These are phyloP conservation scores for Acleris holmiana DNA, from an alignment of 2,888 invertebrate genomes.

Conservation along the genomic window DNA sequence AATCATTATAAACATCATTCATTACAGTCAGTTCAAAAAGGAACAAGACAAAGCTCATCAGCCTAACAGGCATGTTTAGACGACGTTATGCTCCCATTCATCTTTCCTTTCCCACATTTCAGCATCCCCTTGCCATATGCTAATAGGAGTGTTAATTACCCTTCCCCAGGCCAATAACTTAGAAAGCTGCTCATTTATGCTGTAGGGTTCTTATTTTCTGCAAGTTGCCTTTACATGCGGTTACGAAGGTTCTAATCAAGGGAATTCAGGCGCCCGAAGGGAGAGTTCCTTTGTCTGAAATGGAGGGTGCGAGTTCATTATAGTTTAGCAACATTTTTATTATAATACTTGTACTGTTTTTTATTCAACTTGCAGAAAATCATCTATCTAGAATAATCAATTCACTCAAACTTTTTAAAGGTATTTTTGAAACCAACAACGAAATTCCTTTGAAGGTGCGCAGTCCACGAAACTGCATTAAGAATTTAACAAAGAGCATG, in stretches of 20 bases:
- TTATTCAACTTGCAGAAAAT: too few species aligned
- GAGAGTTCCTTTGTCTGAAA: background rate
- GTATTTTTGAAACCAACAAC: too few species aligned
- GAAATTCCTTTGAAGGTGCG: background rate
- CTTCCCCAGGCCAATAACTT: slow-evolving; percentile 50
- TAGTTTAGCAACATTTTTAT: too few species aligned
- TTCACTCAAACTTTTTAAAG: too few species aligned
- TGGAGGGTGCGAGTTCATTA: background rate
- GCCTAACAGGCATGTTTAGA: slow-evolving; percentile 24
- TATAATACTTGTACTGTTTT: too few species aligned
- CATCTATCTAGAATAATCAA: too few species aligned
- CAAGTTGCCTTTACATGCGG: slow-evolving; percentile 7
- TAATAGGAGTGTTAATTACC: slow-evolving; percentile 38
- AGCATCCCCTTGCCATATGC: slow-evolving; percentile 35
- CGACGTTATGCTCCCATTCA: slow-evolving; percentile 12
- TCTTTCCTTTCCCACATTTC: slow-evolving; percentile 34
- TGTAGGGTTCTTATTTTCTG: slow-evolving; percentile 35
- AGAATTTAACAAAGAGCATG: slow-evolving; percentile 27
- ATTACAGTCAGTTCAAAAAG: slow-evolving; percentile 16
- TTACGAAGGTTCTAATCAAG: slow-evolving; percentile 30
- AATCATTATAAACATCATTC: slow-evolving; percentile 10
- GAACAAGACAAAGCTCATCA: slow-evolving; percentile 37
- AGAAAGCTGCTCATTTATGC: slow-evolving; percentile 48
- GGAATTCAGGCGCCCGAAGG: slow-evolving; percentile 8
- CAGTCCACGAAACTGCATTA: slow-evolving; percentile 13